Evolutionary conservation across 2,797 vertebrate genomes (phyloP), one percentile per base, ranked within the genome.

Genomic region (Sebastes elongatus): DNA sequence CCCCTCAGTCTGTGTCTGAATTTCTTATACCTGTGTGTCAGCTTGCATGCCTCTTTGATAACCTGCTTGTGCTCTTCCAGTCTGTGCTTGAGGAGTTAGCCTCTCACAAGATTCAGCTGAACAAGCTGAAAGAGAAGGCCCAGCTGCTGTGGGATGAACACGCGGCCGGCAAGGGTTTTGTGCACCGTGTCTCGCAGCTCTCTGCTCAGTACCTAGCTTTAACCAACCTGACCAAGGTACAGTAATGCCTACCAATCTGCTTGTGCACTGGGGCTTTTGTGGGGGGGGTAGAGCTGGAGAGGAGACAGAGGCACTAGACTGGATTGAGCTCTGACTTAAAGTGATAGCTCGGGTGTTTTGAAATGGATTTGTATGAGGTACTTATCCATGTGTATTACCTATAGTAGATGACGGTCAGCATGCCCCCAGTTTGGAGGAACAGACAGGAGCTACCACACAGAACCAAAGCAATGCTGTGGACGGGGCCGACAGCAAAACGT

Each of bases 151-250:
- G 96, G 95, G 97, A 98, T 88, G 96, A 97, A 87, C 97, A 97
- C 86, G 96, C 97, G 86, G 96, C 97, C 94, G 97, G 96, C 93
- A 98, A 97, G 96, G 97, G 96, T 95, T 99, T 98, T 97, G 94
- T 96, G 95, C 97, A 98, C 95, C 97, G 97, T 94, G 98, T 98
- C 84, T 98, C 98, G 88, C 97, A 97, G 91, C 96, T 99, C 90
- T 98, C 97, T 94, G 96, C 98, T 96, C 97, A 97, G 73, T 98
- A 97, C 94, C 96, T 99, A 95, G 95, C 97, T 89, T 96, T 99
- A 96, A 97, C 96, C 96, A 98, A 96, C 96, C 89, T 98, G 90
- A 98, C 97, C 66, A 99, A 99, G 98, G 98, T 99, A 99, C 93
- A 88, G 93, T 77, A 92, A 95, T 89, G 86, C 79, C 94, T 95